Evolutionary conservation across 1,140 invertebrate genomes (phyloP), one percentile per base, ranked within the genome.

Genomic region (Cotesia glomerata): DNA sequence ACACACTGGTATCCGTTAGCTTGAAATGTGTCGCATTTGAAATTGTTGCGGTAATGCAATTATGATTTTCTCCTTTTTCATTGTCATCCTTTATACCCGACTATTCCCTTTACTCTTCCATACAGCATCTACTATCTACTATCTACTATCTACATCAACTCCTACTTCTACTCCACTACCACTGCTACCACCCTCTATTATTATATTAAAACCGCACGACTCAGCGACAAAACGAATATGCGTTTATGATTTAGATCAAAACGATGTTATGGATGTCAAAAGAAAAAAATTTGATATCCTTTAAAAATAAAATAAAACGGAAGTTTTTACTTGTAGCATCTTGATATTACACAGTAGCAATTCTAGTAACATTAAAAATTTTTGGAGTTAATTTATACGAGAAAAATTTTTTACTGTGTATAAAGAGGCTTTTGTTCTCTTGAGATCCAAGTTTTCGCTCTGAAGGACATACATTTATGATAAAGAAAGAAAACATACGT

Each of bases 11-110:
- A 39, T 59, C 71, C 39, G 39, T 45, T 45, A 9, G 39, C 8
- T 45, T 45, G 39, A 45, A 45, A 45, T 45, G 39, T 45, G 39
- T 45, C 39, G 39, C 39, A 45, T 35, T 34, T 58, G 54, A 68
- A 58, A 58, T 68, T 58, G n/a, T 14, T 35, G 26, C 16, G 52
- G 9, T 5, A 16, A 9, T 32, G 45, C n/a, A 26, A 26, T n/a
- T 18, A 63, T 45, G 36, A n/a, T 32, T 45, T 52, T 71, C 26
- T 65, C 39, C 16, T 52, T 58, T 52, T 49, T 67, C 45, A 16
- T 64, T 71, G 16, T 66, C 51, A 64, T n/a, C 69, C 34, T 59
- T 69, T 61, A 52, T 66, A 14, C 32, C 18, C 16, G n/a, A 32
- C 32, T 66, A 51, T n/a, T 5, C 32, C 34, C 34, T 13, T 26